Base-by-base conservation (phyloP, 1,140 invertebrate genomes). In the Papilio aristodemus region DNA sequence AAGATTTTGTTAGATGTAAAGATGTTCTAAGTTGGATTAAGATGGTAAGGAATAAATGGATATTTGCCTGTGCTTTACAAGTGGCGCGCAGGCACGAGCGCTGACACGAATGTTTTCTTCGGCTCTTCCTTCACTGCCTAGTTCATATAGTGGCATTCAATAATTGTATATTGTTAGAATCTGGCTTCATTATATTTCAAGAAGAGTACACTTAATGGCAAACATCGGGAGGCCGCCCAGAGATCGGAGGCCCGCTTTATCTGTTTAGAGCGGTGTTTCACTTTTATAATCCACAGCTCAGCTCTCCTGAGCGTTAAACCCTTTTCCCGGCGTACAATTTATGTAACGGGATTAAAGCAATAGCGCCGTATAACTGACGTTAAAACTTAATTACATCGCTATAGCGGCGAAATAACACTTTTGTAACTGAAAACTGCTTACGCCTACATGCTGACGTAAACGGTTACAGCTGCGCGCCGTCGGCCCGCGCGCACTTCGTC, bases 301-400 rank as follows among this genome's bases (percentile, higher is more conserved):
- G 22, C 17, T 19, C 19, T 0, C 46, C 11, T 11, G 1, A 22
- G 46, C 46, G 9, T 54, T 54, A 22, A 54, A 54, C 46, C 46
- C 46, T 54, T 54, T 54, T 25, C 46, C 46, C 46, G 22, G 11
- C 46, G 22, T 19, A 54, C 46, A 54, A 54, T 54, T 54, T 54
- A 25, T 54, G 46, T 9, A 4, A 50, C 17, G 46, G 46, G 17
- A 17, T 54, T 54, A 54, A 54, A 54, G 46, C 46, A 54, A 54
- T 54, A 22, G 46, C 46, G 46, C 46, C 19, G 46, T 54, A 54
- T 54, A 54, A 11, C 46, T 54, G 46, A 54, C 46, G 10, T 54
- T 54, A 54, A 54, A 54, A 54, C 46, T 54, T 54, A 54, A 54
- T 54, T 54, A 54, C 22, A 22, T 54, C 46, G 46, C 22, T 54